Evolutionary conservation across 1,140 invertebrate genomes (phyloP).

Genomic region (Meloidogyne hapla): DNA sequence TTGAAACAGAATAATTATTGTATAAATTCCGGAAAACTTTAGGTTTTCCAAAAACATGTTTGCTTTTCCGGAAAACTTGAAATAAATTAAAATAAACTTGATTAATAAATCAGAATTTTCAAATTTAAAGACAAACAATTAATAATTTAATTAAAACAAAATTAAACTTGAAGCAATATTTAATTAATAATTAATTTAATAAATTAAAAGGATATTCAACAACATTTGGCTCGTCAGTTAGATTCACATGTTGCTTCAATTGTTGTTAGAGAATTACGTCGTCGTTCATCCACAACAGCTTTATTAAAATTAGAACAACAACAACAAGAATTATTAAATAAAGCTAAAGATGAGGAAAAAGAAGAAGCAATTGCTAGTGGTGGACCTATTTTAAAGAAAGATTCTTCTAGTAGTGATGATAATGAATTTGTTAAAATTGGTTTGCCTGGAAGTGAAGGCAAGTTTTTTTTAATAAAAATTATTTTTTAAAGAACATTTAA

Average conservation of each 20-base stretch:
- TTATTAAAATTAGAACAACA: constrained; percentile 4
- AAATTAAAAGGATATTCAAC: constrained; percentile 14
- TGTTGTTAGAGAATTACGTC: constrained; percentile 12
- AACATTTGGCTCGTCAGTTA: constrained; percentile 25
- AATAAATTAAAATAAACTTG: too few species aligned
- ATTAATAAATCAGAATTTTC: too few species aligned
- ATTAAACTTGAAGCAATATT: too few species aligned
- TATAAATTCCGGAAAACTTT: too few species aligned
- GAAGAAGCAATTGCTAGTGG: background rate
- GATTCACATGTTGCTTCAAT: constrained; percentile 19
- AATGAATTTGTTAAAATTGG: constrained; percentile 22
- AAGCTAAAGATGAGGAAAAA: background rate
- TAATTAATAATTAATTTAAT: background rate
- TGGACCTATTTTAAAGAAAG: background rate
- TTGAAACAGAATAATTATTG: too few species aligned
- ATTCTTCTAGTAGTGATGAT: constrained; percentile 16
- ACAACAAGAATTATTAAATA: constrained; percentile 4
- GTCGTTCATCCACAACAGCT: constrained; percentile 12
- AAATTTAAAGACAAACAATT: too few species aligned
- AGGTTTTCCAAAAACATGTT: too few species aligned
- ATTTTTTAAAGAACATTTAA: background rate
- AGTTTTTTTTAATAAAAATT: background rate
- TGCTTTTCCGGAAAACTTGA: too few species aligned
- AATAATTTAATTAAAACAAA: too few species aligned
- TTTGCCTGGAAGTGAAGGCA: background rate